phyloP scores from a whole-genome alignment of 2,113 vertebrate species.

The Ptychochromis oligacanthus region DNA sequence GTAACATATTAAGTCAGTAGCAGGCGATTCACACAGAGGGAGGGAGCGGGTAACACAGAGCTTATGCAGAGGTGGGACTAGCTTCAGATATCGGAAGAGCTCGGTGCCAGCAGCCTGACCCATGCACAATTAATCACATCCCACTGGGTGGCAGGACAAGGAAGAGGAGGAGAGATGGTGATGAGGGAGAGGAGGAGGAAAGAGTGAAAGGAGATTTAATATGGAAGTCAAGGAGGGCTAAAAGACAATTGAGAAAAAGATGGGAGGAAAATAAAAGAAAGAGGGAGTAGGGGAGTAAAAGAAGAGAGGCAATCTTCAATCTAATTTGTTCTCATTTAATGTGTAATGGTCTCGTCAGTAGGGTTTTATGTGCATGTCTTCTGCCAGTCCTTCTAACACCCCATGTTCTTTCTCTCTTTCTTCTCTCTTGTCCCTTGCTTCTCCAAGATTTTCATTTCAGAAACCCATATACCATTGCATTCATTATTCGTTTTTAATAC shows the following conservation, averaged over 20 bases:
- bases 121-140: slow-evolving; percentile 73
- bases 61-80: slow-evolving; percentile 50
- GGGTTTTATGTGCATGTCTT: slow-evolving; percentile 22
- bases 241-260: slow-evolving; percentile 40
- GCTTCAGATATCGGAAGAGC: slow-evolving; percentile 44
- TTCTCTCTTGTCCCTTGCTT: not conserved
- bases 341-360: slow-evolving; percentile 69
- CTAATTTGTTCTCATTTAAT: slow-evolving; percentile 72
- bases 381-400: not conserved
- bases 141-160: slow-evolving; percentile 58
- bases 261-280: slow-evolving; percentile 16
- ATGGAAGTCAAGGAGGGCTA: slow-evolving; percentile 41
- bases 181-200: slow-evolving; percentile 13
- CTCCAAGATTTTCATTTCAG: slow-evolving; percentile 3
- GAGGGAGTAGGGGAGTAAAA: slow-evolving; percentile 8
- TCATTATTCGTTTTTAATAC: not conserved
- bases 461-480: not conserved
- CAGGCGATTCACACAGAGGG: not conserved
- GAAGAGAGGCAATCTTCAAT: slow-evolving; percentile 53
- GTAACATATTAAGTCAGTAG: not conserved
- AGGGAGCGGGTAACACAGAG: not conserved
- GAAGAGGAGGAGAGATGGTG: slow-evolving; percentile 35
- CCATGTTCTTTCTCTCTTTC: not conserved
- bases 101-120: slow-evolving; percentile 55
- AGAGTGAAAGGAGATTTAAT: slow-evolving; percentile 19